A percentile compares a stretch with the other conserved stretches of the same genome.
Conservation (phyloP, 2,888 invertebrate genomes). For the Athalia cordata region DNA sequence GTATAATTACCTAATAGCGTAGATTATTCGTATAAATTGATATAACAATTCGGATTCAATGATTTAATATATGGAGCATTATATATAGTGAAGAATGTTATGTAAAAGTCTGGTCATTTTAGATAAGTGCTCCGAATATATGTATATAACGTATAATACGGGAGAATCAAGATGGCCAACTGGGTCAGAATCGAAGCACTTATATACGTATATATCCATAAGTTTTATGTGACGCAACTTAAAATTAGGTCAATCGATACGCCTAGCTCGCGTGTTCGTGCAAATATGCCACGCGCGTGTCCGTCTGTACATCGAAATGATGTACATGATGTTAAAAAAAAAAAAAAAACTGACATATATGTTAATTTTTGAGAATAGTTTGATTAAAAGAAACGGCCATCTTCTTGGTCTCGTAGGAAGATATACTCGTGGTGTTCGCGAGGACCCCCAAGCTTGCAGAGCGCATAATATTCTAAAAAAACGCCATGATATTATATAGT, state of each 20-base stretch:
- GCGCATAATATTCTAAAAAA: too few relatives aligned
- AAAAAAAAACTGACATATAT: background rate
- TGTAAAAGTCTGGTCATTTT: background rate
- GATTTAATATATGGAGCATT: background rate
- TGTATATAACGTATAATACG: background rate
- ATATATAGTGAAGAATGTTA: too few relatives aligned
- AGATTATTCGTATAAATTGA: too few relatives aligned
- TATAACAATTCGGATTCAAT: too few relatives aligned
- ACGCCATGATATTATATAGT: too few relatives aligned
- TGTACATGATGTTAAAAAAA: background rate
- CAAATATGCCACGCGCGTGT: slow-evolving; percentile 1
- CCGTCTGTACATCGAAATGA: too few relatives aligned
- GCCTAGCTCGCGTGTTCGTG: slow-evolving; percentile 13
- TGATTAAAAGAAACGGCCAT: too few relatives aligned
- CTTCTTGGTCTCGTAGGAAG: too few relatives aligned
- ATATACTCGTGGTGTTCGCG: too few relatives aligned
- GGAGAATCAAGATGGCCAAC: slow-evolving; percentile 4
- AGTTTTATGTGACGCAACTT: slow-evolving; percentile 19
- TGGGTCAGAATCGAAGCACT: slow-evolving; percentile 32
- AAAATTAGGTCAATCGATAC: slow-evolving; percentile 43
- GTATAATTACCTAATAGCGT: too few relatives aligned
- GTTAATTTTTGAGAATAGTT: too few relatives aligned
- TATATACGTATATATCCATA: background rate
- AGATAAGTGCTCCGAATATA: background rate
- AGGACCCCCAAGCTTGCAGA: too few relatives aligned